These are phyloP conservation scores for Pyrgilauda ruficollis DNA, from an alignment of 2,113 vertebrate genomes.

Conservation along the genomic window DNA sequence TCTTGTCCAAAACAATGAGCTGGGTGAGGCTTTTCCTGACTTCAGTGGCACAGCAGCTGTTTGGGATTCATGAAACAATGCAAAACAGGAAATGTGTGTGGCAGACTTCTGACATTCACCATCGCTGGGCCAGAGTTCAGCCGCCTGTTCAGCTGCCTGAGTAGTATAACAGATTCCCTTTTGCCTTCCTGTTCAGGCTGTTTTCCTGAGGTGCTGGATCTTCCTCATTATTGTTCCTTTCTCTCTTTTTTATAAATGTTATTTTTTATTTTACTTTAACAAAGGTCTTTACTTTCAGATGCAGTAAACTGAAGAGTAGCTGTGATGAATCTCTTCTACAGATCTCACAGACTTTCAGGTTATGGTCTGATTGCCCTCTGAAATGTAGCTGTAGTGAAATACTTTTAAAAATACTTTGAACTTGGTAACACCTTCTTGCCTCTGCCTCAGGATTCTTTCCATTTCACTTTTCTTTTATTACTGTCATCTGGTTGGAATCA, in stretches of 20 bases:
- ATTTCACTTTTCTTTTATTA: neutral
- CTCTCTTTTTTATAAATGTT: neutral
- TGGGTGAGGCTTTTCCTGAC: conserved; percentile 55
- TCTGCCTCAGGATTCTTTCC: neutral
- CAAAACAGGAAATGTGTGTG: conserved; percentile 45
- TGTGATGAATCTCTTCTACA: neutral
- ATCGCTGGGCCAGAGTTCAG: conserved; percentile 1
- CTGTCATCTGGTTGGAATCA: neutral
- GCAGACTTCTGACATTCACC: neutral
- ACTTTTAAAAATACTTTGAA: neutral
- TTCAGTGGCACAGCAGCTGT: conserved; percentile 29
- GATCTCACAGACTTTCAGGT: neutral
- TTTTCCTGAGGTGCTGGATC: conserved; percentile 2
- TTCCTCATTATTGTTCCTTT: neutral
- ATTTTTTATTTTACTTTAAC: neutral
- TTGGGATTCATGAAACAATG: conserved; percentile 44
- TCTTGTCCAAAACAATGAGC: conserved; percentile 35
- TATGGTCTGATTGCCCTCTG: neutral
- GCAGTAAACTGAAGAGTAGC: neutral
- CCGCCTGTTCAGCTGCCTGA: neutral
- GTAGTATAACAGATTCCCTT: conserved; percentile 13
- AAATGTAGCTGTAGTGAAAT: neutral
- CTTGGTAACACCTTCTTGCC: neutral
- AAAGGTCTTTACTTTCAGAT: neutral
- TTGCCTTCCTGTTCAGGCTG: conserved; percentile 3